Evolutionary conservation across 2,113 vertebrate genomes (phyloP), one percentile per base, ranked within the genome.

Genomic region (Isurus oxyrinchus): DNA sequence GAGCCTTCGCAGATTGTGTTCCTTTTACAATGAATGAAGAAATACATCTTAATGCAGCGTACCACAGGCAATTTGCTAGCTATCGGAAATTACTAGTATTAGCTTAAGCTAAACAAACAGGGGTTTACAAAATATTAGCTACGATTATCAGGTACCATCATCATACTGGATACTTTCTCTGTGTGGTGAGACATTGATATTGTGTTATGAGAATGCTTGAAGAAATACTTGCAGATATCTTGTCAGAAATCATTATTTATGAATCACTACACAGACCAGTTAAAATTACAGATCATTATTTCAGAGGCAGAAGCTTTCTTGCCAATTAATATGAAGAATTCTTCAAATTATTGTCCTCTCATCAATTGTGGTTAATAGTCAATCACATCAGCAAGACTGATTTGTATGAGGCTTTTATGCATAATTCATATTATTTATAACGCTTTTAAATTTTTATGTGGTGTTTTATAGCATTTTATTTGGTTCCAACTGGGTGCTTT

Each of bases 401-500:
- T 27, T 76, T 72, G 25, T 76, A 49, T 95, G 94, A 72, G 55
- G 49, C 0, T 44, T 55, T 69, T 35, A 72, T 95, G 66, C 10
- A 95, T 76, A 95, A 95, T 95, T 72, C 94, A 95, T 95, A 76
- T 69, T 95, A 95, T 72, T 95, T 95, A 66, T 13, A 35, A 55
- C 76, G 63, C 88, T 95, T 95, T 72, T 55, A 72, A 72, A 95
- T 95, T 95, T 95, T 76, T 76, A 95, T 49, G 7, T 27, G 40
- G 31, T 31, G 49, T 55, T 95, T 72, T 55, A 49, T 35, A 55
- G 67, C 4, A 55, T 72, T 76, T 95, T 55, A 31, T 35, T 55
- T 53, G 10, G 40, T 72, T 55, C 67, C 7, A 76, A 49, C 40
- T 84, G 81, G 16, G 40, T 49, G 81, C 81, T 84, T 76, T 44